Conservation (phyloP, 2,888 invertebrate genomes). For the Alloplasta piceator region DNA sequence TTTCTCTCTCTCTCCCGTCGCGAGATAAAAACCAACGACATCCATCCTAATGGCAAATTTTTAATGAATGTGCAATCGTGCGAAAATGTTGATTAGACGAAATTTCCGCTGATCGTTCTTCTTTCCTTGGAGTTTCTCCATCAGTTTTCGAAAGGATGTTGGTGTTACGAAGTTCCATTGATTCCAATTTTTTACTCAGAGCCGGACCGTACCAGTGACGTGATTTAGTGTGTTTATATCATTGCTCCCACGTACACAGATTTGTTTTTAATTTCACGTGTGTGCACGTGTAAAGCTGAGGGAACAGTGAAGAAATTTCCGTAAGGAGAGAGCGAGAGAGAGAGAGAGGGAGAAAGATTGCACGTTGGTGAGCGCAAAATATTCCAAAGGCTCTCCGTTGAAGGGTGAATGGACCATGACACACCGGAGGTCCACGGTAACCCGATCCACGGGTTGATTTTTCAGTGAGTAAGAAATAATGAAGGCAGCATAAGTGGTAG, state of each 20-base stretch:
- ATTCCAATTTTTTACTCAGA: background rate
- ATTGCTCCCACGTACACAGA: background rate
- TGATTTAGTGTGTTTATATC: conserved; percentile 25
- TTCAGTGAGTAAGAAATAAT: conserved; percentile 67
- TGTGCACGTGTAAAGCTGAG: conserved; percentile 12
- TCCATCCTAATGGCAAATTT: background rate
- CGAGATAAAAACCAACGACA: background rate
- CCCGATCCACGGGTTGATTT: conserved; percentile 63
- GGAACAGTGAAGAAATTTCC: conserved; percentile 5
- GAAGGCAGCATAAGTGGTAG: conserved; percentile 44
- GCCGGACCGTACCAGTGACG: conserved; percentile 15
- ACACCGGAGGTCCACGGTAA: conserved; percentile 60
- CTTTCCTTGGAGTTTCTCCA: too few species aligned
- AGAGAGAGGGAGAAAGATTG: conserved; percentile 26
- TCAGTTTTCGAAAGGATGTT: too few species aligned
- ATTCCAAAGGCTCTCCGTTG: conserved; percentile 25
- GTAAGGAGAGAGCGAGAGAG: conserved; percentile 9
- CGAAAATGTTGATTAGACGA: too few species aligned
- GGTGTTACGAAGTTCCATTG: background rate
- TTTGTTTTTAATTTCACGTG: background rate
- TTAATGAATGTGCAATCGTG: too few species aligned
- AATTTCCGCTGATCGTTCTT: too few species aligned
- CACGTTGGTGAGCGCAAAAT: background rate
- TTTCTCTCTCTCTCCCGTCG: background rate
- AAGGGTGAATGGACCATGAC: conserved; percentile 63